Evolutionary conservation across 2,113 vertebrate genomes (phyloP).

Genomic region (Psilopogon haemacephalus): DNA sequence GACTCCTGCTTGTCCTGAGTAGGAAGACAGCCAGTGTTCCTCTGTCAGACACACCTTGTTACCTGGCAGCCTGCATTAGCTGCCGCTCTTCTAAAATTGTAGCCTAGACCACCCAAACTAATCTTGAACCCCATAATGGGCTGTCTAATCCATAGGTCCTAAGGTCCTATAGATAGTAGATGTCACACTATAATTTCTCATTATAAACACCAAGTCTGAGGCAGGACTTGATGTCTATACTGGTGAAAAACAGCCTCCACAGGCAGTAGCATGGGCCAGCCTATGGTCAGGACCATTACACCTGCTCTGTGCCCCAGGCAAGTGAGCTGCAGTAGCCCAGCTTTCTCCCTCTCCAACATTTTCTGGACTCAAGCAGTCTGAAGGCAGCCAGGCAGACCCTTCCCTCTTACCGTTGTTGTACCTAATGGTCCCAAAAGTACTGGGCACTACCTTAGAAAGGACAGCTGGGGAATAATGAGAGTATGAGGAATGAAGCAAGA

Average conservation of each 20-base stretch:
- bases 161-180: not conserved
- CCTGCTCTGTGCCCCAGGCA: not conserved
- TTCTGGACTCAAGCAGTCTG: not conserved
- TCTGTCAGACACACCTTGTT: not conserved
- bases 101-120: not conserved
- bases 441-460: not conserved
- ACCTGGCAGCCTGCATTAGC: not conserved
- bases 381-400: not conserved
- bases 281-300: not conserved
- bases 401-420: not conserved
- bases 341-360: not conserved
- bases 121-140: not conserved
- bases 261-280: not conserved
- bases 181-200: not conserved
- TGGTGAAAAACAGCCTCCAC: not conserved
- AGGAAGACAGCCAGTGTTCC: not conserved
- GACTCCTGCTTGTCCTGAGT: not conserved
- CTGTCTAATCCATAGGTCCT: not conserved
- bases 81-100: not conserved
- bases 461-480: not conserved
- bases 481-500: not conserved
- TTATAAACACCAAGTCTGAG: not conserved
- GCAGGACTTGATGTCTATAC: not conserved
- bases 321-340: not conserved
- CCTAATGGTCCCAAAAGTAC: not conserved